A percentile compares a stretch with the other conserved stretches of the same genome.
phyloP scores from a whole-genome alignment of 2,113 vertebrate genomes.

The Stigmatopora argus region DNA sequence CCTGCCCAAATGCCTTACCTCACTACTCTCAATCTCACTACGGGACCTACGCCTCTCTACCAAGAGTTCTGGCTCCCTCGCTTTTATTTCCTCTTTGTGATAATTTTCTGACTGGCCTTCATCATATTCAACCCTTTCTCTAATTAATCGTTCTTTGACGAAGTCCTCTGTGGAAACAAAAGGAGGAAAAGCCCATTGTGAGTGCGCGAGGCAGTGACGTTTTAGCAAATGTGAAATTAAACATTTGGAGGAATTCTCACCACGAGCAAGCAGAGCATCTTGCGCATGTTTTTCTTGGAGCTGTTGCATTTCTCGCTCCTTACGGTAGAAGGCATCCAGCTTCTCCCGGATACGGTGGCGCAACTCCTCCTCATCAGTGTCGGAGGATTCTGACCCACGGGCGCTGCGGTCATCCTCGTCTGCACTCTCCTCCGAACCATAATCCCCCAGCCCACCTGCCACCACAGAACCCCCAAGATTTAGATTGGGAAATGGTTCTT shows the following conservation, averaged over 20 bases:
- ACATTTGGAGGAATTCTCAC: slow-evolving; percentile 30
- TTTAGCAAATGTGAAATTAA: not conserved
- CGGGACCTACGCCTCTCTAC: slow-evolving; percentile 87
- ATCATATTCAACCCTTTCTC: slow-evolving; percentile 83
- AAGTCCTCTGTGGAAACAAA: slow-evolving; percentile 79
- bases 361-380: slow-evolving; percentile 96
- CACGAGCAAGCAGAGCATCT: slow-evolving; percentile 74
- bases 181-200: slow-evolving; percentile 11
- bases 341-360: slow-evolving; percentile 94
- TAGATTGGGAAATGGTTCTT: slow-evolving; percentile 45
- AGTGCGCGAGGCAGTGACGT: not conserved
- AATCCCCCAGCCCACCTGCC: slow-evolving; percentile 97
- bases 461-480: slow-evolving; percentile 80
- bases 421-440: slow-evolving; percentile 96
- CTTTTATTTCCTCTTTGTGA: slow-evolving; percentile 82
- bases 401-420: slow-evolving; percentile 84
- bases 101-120: slow-evolving; percentile 80
- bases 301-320: slow-evolving; percentile 88
- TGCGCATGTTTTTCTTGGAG: slow-evolving; percentile 83
- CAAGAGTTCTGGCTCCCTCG: slow-evolving; percentile 78
- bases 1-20: slow-evolving; percentile 79
- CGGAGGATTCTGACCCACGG: slow-evolving; percentile 91
- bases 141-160: slow-evolving; percentile 79
- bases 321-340: slow-evolving; percentile 95
- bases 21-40: slow-evolving; percentile 74